A percentile compares a stretch with the other conserved stretches of the same genome.
Conservation (phyloP, 2,888 invertebrate genomes). For the Meiosimyza decipiens region DNA sequence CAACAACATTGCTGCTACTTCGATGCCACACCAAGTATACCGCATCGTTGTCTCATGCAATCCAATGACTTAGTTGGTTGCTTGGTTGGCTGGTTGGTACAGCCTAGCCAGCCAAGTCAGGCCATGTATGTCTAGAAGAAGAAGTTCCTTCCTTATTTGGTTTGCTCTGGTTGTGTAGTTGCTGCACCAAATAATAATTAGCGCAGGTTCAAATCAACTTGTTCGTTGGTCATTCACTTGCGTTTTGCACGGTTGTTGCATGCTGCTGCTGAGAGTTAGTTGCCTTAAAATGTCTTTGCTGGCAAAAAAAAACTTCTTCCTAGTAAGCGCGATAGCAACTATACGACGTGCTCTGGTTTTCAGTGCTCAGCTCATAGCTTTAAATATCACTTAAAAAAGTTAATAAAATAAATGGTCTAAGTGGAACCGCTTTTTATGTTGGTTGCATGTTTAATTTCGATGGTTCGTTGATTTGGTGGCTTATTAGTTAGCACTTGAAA, state of each 20-base stretch:
- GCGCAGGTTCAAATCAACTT: constrained; percentile 54
- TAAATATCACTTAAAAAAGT: too few relatives aligned
- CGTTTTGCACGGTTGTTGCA: constrained; percentile 27
- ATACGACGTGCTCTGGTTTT: constrained; percentile 23
- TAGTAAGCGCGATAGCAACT: too few relatives aligned
- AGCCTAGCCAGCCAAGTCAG: constrained; percentile 30
- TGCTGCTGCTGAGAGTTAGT: background rate
- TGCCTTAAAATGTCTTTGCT: too few relatives aligned
- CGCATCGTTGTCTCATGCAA: constrained; percentile 49
- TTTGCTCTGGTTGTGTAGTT: constrained; percentile 54
- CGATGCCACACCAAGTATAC: constrained; percentile 28
- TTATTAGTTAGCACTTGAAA: constrained; percentile 34
- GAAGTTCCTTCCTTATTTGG: constrained; percentile 56
- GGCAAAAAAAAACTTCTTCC: too few relatives aligned
- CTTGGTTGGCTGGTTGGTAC: background rate
- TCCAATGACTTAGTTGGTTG: constrained; percentile 47
- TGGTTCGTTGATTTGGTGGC: constrained; percentile 37
- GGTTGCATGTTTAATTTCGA: constrained; percentile 36
- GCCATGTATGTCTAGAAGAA: constrained; percentile 25
- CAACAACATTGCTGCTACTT: constrained; percentile 1
- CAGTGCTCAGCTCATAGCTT: background rate
- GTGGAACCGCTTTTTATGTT: background rate
- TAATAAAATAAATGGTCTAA: background rate
- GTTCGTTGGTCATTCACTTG: constrained; percentile 41
- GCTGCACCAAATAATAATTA: constrained; percentile 61